A percentile compares a stretch with the other conserved stretches of the same genome.
phyloP scores from a whole-genome alignment of 1,140 invertebrate genomes.

The Aplysia californica region DNA sequence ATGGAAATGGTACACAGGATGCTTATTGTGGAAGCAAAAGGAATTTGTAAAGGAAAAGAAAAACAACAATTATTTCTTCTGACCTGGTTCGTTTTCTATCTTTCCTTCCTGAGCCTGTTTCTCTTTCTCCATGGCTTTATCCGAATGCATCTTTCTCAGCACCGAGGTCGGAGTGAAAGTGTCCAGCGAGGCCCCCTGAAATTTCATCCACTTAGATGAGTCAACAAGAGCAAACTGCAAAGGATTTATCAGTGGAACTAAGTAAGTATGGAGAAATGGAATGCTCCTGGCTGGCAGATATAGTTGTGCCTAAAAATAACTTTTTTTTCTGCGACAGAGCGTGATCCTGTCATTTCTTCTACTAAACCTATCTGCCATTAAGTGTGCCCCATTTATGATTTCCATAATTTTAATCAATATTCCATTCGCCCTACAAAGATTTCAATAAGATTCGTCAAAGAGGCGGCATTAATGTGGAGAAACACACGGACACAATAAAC shows the following conservation, averaged over 20 bases:
- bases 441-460: too few relatives aligned
- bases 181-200: constrained; percentile 7
- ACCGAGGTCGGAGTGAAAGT: constrained; percentile 91
- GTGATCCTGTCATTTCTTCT: neutral
- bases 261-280: too few relatives aligned
- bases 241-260: too few relatives aligned
- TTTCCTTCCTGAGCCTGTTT: constrained; percentile 38
- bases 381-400: neutral
- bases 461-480: too few relatives aligned
- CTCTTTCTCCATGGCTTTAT: constrained; percentile 67
- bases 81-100: constrained; percentile 14
- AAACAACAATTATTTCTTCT: too few relatives aligned
- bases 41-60: too few relatives aligned
- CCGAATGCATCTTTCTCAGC: constrained; percentile 91
- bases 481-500: too few relatives aligned
- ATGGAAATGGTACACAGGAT: too few relatives aligned
- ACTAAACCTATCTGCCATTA: neutral
- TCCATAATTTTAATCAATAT: neutral
- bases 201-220: constrained; percentile 16
- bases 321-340: neutral
- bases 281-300: neutral
- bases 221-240: too few relatives aligned
- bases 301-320: neutral
- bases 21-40: too few relatives aligned
- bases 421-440: too few relatives aligned